phyloP scores from a whole-genome alignment of 2,888 invertebrate genomes.

The Cantharis nigra region DNA sequence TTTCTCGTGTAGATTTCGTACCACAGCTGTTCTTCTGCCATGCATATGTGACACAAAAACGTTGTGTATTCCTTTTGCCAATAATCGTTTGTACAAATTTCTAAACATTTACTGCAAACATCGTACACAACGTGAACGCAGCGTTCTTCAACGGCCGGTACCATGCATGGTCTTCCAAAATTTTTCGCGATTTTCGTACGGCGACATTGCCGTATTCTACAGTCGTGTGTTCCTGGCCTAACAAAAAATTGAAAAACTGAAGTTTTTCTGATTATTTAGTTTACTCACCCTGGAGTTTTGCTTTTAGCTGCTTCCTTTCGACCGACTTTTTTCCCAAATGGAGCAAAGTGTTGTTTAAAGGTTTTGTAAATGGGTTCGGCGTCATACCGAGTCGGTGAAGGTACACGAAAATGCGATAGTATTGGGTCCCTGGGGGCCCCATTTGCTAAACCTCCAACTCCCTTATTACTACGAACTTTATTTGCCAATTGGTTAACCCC shows the following conservation, averaged over 20 bases:
- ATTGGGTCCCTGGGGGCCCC: slow-evolving; percentile 43
- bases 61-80: slow-evolving; percentile 53
- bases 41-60: slow-evolving; percentile 57
- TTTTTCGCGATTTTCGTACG: slow-evolving; percentile 52
- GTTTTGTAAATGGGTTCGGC: slow-evolving; percentile 27
- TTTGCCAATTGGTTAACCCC: slow-evolving; percentile 39
- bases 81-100: slow-evolving; percentile 56
- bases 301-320: slow-evolving; percentile 24
- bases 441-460: slow-evolving; percentile 45
- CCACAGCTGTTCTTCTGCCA: slow-evolving; percentile 47
- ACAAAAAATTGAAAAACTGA: neutral
- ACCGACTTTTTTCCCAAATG: slow-evolving; percentile 38
- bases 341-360: slow-evolving; percentile 34
- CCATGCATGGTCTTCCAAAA: slow-evolving; percentile 54
- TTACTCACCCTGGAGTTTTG: slow-evolving; percentile 45
- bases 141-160: slow-evolving; percentile 54
- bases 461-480: slow-evolving; percentile 46
- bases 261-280: neutral
- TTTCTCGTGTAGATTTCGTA: slow-evolving; percentile 2
- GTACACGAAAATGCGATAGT: slow-evolving; percentile 39
- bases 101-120: slow-evolving; percentile 53
- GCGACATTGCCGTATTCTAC: slow-evolving; percentile 36
- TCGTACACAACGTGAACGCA: slow-evolving; percentile 54
- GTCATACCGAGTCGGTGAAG: slow-evolving; percentile 49
- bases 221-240: slow-evolving; percentile 47